Base-by-base conservation (phyloP, 2,888 invertebrate species). In the Papilio demoleus region DNA sequence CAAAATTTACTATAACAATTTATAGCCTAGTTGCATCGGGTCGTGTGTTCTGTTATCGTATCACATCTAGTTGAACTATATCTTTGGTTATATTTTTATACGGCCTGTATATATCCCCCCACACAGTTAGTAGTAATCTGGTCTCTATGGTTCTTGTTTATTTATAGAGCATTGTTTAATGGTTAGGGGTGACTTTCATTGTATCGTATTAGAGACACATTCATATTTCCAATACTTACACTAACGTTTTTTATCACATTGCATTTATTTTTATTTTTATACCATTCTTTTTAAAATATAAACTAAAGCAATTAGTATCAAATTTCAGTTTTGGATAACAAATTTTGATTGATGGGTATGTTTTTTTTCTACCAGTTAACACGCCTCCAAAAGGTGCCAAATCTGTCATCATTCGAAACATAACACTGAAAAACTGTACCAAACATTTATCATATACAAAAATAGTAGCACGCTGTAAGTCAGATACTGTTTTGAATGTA, bases 101-200 rank as follows among this genome's bases (percentile, higher is more conserved):
- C 69, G 70, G 68, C 58, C 66, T 61, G 63, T 69, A 65, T 31
- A 50, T 61, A 71, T 74, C 69, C 82, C 88, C 89, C 90, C 82
- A 77, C 79, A 78, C 22, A 22, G 47, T 22, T 47, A 22, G 47
- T 47, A 47, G 22, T 90, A 87, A 81, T 77, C 79, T 63, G 40
- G 12, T 70, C 71, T 80, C 81, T 81, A 77, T 79, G 81, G 74
- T 76, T 74, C 79, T 88, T 88, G 88, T 90, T 88, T 89, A 89
- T 88, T 87, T 89, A 88, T 83, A 80, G 76, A 79, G 81, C 79
- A 77, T 77, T 83, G 83, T 85, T 87, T 88, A 89, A 88, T 89
- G 81, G 86, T 84, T 87, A 56, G 84, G 86, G 86, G 90, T 88
- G 76, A 85, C 85, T 85, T 86, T 88, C 85, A 88, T 88, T 88